Evolutionary conservation across 2,797 vertebrate genomes (phyloP), one percentile per base, ranked within the genome.

Genomic region (Salmo trutta): DNA sequence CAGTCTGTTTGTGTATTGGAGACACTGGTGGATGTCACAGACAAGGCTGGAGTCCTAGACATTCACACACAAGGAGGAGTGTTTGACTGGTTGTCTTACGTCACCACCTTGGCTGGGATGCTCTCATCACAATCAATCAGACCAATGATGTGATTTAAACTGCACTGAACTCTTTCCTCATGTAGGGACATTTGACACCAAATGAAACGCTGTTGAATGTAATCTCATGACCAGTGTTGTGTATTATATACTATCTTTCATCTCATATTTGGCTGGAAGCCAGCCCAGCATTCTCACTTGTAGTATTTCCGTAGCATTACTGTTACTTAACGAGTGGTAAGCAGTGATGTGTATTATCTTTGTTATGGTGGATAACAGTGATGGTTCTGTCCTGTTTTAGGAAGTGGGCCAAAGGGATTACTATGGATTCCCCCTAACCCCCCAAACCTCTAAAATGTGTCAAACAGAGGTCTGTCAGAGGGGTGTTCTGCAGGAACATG

Each of bases 351-450:
- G 80, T 78, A 81, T 51, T 72, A 81, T 81, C 75, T 72, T 87
- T 91, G 84, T 91, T 83, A 77, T 54, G 1, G 24, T 7, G 78
- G 83, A 88, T 86, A 83, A 85, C 69, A 71, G 77, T 77, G 82
- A 84, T 80, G 75, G 51, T 78, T 78, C 70, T 80, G 85, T 77
- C 82, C 82, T 64, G 77, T 87, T 88, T 86, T 75, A 72, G 87
- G 80, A 86, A 69, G 2, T 10, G 59, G 78, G 82, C 86, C 86
- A 84, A 84, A 79, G 36, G 75, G 88, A 88, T 89, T 76, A 65
- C 71, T 75, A 27, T 54, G 31, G 74, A 51, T 72, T 79, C 36
- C 68, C 74, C 12, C 59, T 52, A 71, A 79, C 54, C 52, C 52
- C 53, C 41, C 12, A 66, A 33, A 67, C 1, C 65, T 6, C 65